Conservation (phyloP, 2,888 invertebrate species). For the Sinotaia quadrata region DNA sequence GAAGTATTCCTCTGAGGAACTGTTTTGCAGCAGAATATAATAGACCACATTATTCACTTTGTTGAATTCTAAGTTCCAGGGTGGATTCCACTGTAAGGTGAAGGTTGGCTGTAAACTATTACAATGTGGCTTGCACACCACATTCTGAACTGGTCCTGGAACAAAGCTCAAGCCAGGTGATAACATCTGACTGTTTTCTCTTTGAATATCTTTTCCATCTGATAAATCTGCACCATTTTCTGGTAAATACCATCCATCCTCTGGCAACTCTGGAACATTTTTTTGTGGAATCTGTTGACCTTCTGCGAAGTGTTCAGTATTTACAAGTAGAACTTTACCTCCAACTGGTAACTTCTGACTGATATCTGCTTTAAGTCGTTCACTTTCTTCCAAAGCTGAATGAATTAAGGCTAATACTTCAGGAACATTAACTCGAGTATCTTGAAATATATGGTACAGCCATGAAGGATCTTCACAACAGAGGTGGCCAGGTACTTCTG, state of each 20-base stretch:
- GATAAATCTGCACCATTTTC: too few species aligned
- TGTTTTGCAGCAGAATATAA: slow-evolving; percentile 56
- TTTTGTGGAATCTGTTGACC: too few species aligned
- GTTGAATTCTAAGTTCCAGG: slow-evolving; percentile 57
- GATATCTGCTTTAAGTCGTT: slow-evolving; percentile 7
- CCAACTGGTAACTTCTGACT: too few species aligned
- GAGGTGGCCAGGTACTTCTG: slow-evolving; percentile 70
- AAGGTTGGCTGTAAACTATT: slow-evolving; percentile 20
- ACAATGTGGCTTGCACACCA: slow-evolving; percentile 30
- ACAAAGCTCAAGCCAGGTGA: background rate
- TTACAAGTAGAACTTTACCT: too few species aligned
- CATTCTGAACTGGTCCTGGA: slow-evolving; percentile 41
- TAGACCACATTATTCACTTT: slow-evolving; percentile 43
- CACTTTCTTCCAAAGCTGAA: slow-evolving; percentile 34
- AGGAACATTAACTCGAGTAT: slow-evolving; percentile 71
- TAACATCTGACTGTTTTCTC: background rate
- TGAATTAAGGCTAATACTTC: slow-evolving; percentile 47
- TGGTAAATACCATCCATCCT: too few species aligned
- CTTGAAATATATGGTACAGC: slow-evolving; percentile 75
- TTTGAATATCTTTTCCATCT: too few species aligned
- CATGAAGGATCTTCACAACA: slow-evolving; percentile 74
- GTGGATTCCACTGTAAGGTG: slow-evolving; percentile 51
- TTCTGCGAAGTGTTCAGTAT: too few species aligned
- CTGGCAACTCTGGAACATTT: too few species aligned
- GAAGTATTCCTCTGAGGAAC: slow-evolving; percentile 24